Evolutionary conservation across 2,888 invertebrate species (phyloP).

Genomic region (Erebia aethiops): DNA sequence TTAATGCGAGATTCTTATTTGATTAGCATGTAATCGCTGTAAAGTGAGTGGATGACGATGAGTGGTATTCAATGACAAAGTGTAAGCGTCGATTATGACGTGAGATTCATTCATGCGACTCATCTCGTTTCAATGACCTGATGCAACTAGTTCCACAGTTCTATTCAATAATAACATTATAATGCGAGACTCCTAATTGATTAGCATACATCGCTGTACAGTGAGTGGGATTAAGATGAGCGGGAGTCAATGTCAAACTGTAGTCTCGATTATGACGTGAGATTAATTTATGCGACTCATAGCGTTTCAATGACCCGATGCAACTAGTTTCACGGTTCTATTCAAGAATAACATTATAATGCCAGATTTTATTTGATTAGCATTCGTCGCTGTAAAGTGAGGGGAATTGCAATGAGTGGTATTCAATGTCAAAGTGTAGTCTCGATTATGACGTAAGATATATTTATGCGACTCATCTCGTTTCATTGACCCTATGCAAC

Average conservation of each 20-base stretch:
- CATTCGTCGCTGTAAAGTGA: too few relatives aligned
- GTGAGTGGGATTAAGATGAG: neutral
- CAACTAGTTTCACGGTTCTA: slow-evolving; percentile 36
- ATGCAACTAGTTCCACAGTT: slow-evolving; percentile 39
- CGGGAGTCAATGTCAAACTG: neutral
- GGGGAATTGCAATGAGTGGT: neutral
- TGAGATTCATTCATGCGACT: slow-evolving; percentile 49
- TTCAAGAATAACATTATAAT: neutral
- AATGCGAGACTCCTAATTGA: neutral
- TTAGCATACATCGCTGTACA: too few relatives aligned
- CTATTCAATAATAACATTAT: neutral
- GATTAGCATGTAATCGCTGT: too few relatives aligned
- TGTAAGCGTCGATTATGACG: too few relatives aligned
- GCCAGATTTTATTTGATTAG: too few relatives aligned
- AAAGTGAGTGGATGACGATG: too few relatives aligned
- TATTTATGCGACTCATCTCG: slow-evolving; percentile 47
- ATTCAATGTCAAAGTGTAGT: neutral
- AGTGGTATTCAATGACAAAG: too few relatives aligned
- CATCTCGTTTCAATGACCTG: slow-evolving; percentile 46
- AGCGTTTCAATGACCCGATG: slow-evolving; percentile 45
- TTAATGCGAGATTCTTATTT: too few relatives aligned
- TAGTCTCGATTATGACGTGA: slow-evolving; percentile 28
- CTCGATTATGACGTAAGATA: slow-evolving; percentile 41
- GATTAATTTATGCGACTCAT: slow-evolving; percentile 49
- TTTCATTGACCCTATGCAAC: slow-evolving; percentile 45